Evolutionary conservation across 2,888 invertebrate species (phyloP), one percentile per base, ranked within the genome.

Genomic region (Campoletis raptor): DNA sequence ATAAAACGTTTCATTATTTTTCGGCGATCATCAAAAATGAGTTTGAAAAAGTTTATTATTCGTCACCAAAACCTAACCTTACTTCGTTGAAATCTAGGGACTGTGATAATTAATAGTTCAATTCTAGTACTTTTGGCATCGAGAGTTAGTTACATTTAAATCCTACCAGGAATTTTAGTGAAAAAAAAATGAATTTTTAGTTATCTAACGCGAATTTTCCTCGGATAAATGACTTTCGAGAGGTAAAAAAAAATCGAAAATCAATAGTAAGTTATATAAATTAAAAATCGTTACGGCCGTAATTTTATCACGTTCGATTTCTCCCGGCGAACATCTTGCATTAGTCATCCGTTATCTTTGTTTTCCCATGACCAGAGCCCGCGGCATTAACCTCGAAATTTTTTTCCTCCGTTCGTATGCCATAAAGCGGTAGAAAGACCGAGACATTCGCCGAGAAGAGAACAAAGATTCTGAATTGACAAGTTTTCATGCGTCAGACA

Each of bases 251-350:
- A 61, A 61, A 61, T 30, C 6, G 57, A 5, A 24, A 10, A 24
- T 57, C 12, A 15, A 30, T 61, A 57, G 24, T 30, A 15, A 70
- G 40, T 83, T 79, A 79, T 67, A 57, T 79, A 79, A 74, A 57
- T 79, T 83, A 69, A 74, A 67, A 83, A 73, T 30, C 79, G 52
- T 48, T 37, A 15, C 24, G 40, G 57, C 57, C 72, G 74, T 74
- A 73, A 83, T 69, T 79, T 24, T n/a, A 9, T 61, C 15, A 61
- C 30, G 30, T 30, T 61, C 30, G 30, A 5, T 15, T 61, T 61
- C 15, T 15, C 30, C 7, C 30, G 61, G 61, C 15, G 15, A 61
- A 61, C 15, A 30, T 30, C 30, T 61, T 6, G 30, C 21, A 30
- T 61, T 30, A 61, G 15, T 61, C 61, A 61, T 61, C 15, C 45